These are phyloP conservation scores for Zophobas morio DNA, from an alignment of 1,140 invertebrate species.

Conservation along the genomic window DNA sequence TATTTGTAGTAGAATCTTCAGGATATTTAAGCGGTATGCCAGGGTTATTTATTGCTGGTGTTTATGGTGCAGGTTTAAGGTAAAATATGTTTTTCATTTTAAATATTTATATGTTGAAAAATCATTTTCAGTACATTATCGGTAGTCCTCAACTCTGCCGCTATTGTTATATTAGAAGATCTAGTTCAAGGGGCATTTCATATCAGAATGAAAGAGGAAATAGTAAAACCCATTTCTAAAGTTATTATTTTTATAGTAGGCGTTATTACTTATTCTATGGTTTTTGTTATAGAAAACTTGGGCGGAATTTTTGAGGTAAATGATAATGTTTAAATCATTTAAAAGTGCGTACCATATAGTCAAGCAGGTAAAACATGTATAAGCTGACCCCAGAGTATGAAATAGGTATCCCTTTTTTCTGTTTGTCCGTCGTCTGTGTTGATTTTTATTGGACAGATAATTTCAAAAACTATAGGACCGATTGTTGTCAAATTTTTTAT, in stretches of 20 bases:
- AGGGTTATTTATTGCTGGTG: slow-evolving; percentile 84
- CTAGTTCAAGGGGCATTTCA: slow-evolving; percentile 81
- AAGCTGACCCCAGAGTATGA: too few relatives aligned
- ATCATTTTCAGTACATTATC: slow-evolving; percentile 79
- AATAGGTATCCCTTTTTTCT: too few relatives aligned
- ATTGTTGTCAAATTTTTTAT: too few relatives aligned
- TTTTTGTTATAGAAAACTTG: slow-evolving; percentile 80
- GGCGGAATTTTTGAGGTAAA: slow-evolving; percentile 81
- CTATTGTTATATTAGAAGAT: slow-evolving; percentile 86
- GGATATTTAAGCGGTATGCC: slow-evolving; percentile 79
- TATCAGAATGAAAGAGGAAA: slow-evolving; percentile 74
- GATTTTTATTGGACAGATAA: too few relatives aligned
- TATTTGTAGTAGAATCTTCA: slow-evolving; percentile 79
- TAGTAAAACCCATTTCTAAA: slow-evolving; percentile 78
- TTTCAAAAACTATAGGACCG: too few relatives aligned
- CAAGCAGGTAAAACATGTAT: too few relatives aligned
- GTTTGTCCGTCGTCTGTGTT: too few relatives aligned
- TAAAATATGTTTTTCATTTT: slow-evolving; percentile 56
- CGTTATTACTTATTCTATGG: slow-evolving; percentile 74
- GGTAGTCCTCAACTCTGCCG: slow-evolving; percentile 86
- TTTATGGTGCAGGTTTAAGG: slow-evolving; percentile 82
- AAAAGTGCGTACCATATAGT: too few relatives aligned
- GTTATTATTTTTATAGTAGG: slow-evolving; percentile 76
- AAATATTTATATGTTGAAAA: neutral
- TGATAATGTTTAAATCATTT: neutral